Evolutionary conservation across 2,888 invertebrate species (phyloP).

Genomic region (Drosophila cognata): DNA sequence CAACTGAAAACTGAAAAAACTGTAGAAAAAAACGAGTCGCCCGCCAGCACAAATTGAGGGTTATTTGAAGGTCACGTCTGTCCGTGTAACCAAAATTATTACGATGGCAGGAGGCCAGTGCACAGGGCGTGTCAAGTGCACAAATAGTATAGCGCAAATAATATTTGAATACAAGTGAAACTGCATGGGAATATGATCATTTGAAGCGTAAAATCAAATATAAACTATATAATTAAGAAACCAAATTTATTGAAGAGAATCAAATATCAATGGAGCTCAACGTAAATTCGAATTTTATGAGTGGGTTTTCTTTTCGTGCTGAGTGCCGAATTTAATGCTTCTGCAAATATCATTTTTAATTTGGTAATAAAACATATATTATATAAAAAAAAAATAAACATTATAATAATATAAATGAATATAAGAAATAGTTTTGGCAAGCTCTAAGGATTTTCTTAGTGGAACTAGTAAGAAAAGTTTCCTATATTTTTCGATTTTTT

Average conservation of each 20-base stretch:
- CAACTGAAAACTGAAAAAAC: slow-evolving; percentile 54
- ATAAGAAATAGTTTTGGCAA: not conserved
- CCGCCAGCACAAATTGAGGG: slow-evolving; percentile 58
- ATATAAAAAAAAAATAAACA: no score
- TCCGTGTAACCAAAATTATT: slow-evolving; percentile 25
- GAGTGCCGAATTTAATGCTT: not conserved
- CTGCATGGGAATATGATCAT: not conserved
- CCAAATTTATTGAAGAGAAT: not conserved
- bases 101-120: slow-evolving; percentile 3
- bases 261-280: not conserved
- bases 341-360: not conserved
- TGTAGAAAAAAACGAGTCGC: slow-evolving; percentile 43
- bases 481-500: not conserved
- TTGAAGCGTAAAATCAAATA: not conserved
- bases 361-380: no score
- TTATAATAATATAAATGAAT: not conserved
- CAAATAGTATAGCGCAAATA: slow-evolving; percentile 10
- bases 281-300: not conserved
- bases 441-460: not conserved
- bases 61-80: slow-evolving; percentile 73
- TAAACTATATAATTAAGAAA: not conserved
- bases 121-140: slow-evolving; percentile 25
- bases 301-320: not conserved
- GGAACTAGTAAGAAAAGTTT: not conserved
- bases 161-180: not conserved